Evolutionary conservation across 2,113 vertebrate species (phyloP).

Genomic region (Nothocercus nigrocapillus): DNA sequence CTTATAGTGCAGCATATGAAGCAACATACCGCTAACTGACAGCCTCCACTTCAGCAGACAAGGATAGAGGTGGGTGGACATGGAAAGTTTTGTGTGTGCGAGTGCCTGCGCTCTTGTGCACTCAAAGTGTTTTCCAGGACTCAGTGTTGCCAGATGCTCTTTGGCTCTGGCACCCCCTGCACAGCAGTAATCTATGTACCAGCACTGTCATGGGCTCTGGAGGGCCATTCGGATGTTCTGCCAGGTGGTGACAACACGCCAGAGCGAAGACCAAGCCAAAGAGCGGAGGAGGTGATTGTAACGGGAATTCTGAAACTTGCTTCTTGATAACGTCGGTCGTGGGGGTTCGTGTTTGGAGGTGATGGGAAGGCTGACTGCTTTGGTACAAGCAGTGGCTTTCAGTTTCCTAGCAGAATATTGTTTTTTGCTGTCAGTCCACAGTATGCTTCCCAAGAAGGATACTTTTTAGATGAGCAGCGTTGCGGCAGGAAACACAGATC

Average conservation of each 20-base stretch:
- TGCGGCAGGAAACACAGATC: background rate
- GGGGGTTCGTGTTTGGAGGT: background rate
- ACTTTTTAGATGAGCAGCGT: background rate
- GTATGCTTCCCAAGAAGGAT: background rate
- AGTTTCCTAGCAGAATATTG: background rate
- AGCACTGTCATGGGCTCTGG: background rate
- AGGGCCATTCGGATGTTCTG: background rate
- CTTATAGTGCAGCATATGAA: background rate
- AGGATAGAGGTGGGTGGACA: background rate
- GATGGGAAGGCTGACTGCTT: background rate
- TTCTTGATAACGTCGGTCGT: background rate
- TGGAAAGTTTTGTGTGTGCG: background rate
- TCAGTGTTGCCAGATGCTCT: slow-evolving; percentile 29
- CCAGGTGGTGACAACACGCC: slow-evolving; percentile 34
- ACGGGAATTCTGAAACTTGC: slow-evolving; percentile 6
- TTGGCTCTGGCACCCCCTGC: background rate
- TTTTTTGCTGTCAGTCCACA: background rate
- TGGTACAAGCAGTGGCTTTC: background rate
- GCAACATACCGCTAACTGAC: background rate
- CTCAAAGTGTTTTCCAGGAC: background rate
- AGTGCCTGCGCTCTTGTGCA: background rate
- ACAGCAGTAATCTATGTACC: background rate
- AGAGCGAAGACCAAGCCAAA: background rate
- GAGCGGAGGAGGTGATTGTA: slow-evolving; percentile 16
- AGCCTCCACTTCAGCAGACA: background rate